These are phyloP conservation scores for Mormyrus iriodes DNA, from an alignment of 2,113 vertebrate species.

Conservation along the genomic window DNA sequence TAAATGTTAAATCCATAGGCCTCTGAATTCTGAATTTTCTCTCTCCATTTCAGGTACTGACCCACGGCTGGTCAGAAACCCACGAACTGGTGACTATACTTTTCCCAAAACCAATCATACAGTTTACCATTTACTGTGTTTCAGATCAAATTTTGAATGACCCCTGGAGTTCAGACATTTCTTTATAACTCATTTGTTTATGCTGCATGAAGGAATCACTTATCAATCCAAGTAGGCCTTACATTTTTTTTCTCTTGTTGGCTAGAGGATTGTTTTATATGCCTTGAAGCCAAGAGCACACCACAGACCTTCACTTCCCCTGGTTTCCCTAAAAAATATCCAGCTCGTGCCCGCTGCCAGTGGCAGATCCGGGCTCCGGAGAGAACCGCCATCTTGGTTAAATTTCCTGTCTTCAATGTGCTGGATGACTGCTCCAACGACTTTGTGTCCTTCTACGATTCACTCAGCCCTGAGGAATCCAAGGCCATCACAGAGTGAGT, in stretches of 20 bases:
- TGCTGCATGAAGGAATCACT: neutral
- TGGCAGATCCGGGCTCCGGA: constrained; percentile 62
- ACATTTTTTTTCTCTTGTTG: constrained; percentile 9
- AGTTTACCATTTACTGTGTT: constrained; percentile 51
- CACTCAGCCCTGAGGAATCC: constrained; percentile 57
- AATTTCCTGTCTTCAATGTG: constrained; percentile 55
- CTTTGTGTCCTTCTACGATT: constrained; percentile 64
- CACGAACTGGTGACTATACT: constrained; percentile 56
- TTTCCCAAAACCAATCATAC: constrained; percentile 54
- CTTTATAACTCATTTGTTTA: neutral
- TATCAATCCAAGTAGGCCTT: neutral
- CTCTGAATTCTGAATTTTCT: neutral
- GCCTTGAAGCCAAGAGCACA: constrained; percentile 40
- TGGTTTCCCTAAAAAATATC: constrained; percentile 48
- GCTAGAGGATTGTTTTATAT: constrained; percentile 50
- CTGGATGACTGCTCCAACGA: constrained; percentile 65
- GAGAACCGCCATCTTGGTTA: constrained; percentile 39
- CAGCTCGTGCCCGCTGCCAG: constrained; percentile 52
- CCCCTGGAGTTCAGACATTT: neutral
- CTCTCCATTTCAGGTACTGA: constrained; percentile 51
- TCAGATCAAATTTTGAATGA: neutral
- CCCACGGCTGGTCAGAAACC: constrained; percentile 58
- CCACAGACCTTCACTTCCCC: constrained; percentile 46
- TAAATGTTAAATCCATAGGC: neutral
- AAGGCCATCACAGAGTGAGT: constrained; percentile 64